Evolutionary conservation across 1,140 invertebrate species (phyloP).

Genomic region (Teleogryllus occipitalis): DNA sequence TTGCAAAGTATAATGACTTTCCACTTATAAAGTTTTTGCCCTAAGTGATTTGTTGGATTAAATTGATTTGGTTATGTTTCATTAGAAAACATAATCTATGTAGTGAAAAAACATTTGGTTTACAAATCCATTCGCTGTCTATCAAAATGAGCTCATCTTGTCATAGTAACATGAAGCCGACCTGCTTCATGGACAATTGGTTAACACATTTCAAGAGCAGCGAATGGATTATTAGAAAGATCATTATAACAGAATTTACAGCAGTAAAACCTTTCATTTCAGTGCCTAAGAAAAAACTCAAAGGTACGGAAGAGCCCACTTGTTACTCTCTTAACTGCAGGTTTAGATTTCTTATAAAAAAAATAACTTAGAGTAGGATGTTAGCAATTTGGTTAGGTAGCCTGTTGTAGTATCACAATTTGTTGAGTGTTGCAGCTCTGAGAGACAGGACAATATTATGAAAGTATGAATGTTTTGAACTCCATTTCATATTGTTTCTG

Average conservation of each 20-base stretch:
- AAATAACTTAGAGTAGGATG: constrained; percentile 1
- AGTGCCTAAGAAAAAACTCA: constrained; percentile 64
- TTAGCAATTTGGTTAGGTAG: constrained; percentile 4
- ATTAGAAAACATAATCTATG: background rate
- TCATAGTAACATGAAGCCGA: background rate
- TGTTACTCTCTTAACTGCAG: background rate
- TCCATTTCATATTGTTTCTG: no score
- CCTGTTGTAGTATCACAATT: constrained; percentile 2
- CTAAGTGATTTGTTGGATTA: background rate
- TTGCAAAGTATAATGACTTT: no score
- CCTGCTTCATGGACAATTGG: background rate
- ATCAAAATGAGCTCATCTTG: background rate
- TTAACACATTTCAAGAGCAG: background rate
- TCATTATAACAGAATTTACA: background rate
- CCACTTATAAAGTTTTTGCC: no score
- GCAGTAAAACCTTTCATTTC: constrained; percentile 46
- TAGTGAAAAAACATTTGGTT: background rate
- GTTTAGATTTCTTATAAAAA: constrained; percentile 3
- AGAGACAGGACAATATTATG: background rate
- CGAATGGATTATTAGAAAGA: background rate
- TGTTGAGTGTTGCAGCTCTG: background rate
- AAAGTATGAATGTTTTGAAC: no score
- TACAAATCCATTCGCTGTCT: background rate
- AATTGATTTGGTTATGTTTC: background rate
- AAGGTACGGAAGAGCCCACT: constrained; percentile 43